phyloP scores from a whole-genome alignment of 2,113 vertebrate species.

The Otolemur garnettii region DNA sequence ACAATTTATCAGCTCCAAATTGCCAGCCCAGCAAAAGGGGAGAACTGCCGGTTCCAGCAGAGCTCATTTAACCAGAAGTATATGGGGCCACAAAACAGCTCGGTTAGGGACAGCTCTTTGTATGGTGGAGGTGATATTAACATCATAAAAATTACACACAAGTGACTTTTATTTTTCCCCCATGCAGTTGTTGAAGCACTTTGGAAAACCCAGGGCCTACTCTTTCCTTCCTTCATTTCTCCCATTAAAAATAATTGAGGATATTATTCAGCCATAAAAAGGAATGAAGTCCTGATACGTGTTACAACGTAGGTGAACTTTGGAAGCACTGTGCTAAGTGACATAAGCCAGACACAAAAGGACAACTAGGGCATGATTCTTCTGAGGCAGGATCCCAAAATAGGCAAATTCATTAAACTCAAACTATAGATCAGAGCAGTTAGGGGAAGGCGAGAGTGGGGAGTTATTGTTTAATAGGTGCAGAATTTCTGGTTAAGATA shows the following conservation, averaged over 20 bases:
- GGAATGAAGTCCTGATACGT: background rate
- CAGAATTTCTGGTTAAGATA: background rate
- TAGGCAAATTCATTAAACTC: background rate
- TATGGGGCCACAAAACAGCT: background rate
- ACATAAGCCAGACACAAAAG: background rate
- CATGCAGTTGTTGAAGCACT: background rate
- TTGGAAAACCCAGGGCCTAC: background rate
- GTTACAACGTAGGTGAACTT: background rate
- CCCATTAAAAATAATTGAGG: background rate
- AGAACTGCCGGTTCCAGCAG: background rate
- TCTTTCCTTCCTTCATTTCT: background rate
- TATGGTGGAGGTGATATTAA: rapidly evolving
- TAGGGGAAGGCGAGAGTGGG: rapidly evolving
- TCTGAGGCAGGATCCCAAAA: background rate
- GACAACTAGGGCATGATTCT: background rate
- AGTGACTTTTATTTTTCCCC: background rate
- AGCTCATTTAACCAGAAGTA: background rate
- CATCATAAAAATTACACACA: background rate
- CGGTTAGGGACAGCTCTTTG: background rate
- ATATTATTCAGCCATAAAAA: background rate
- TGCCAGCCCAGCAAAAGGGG: background rate
- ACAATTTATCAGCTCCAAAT: background rate
- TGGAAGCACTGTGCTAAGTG: background rate
- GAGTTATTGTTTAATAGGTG: background rate
- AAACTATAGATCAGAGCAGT: background rate